Conservation (phyloP, 2,888 invertebrate species). For the Salpingus planirostris region DNA sequence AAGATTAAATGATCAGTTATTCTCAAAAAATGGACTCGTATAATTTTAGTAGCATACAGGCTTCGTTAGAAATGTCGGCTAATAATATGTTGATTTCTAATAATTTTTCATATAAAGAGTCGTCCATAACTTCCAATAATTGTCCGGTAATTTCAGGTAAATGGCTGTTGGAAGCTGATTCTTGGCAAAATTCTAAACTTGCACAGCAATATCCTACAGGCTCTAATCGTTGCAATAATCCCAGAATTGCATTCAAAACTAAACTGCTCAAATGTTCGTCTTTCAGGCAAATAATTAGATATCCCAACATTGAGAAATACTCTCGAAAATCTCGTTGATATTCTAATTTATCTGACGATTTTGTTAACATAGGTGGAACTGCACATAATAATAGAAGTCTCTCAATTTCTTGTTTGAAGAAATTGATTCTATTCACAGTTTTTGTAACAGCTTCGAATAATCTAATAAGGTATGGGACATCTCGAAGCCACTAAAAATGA, state of each 20-base stretch:
- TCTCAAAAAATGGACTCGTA: too few species aligned
- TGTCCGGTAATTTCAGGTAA: conserved; percentile 6
- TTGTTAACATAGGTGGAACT: conserved; percentile 7
- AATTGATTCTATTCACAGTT: conserved; percentile 1
- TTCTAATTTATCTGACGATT: conserved; percentile 2
- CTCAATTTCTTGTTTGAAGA: conserved; percentile 4
- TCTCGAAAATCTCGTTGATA: conserved; percentile 6
- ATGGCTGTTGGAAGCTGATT: conserved; percentile 5
- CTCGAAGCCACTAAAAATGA: conserved; percentile 6
- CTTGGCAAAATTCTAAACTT: conserved; percentile 2
- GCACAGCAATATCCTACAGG: conserved; percentile 4
- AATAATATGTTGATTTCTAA: conserved; percentile 4
- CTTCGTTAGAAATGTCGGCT: conserved; percentile 2
- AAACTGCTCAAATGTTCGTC: conserved; percentile 4
- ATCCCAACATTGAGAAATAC: conserved; percentile 8
- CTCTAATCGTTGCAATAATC: conserved; percentile 1
- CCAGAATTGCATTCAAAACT: conserved; percentile 4
- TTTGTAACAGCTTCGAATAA: conserved; percentile 5
- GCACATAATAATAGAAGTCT: conserved; percentile 4
- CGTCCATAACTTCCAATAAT: conserved; percentile 3
- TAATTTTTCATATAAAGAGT: conserved; percentile 4
- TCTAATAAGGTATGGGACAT: conserved; percentile 7
- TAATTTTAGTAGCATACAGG: too few species aligned
- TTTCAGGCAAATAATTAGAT: conserved; percentile 7
- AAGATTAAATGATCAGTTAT: too few species aligned